Conservation (phyloP, 2,888 invertebrate species). For the Dichetophora obliterata region DNA sequence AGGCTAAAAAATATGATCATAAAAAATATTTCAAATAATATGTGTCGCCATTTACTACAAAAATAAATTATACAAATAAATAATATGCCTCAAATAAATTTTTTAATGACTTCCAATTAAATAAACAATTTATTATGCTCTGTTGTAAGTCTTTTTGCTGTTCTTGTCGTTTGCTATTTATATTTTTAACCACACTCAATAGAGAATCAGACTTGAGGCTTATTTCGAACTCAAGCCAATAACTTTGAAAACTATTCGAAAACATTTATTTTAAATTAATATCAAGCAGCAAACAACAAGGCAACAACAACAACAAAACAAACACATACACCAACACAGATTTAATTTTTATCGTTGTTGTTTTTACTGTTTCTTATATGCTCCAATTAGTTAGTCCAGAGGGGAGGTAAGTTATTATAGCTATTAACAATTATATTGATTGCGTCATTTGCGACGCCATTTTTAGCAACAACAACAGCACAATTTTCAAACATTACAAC, state of each 20-base stretch:
- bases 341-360: constrained; percentile 22
- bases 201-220: neutral
- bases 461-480: constrained; percentile 9
- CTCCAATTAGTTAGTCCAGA: too few relatives aligned
- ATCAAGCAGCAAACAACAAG: neutral
- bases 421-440: neutral
- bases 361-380: neutral
- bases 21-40: too few relatives aligned
- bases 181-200: neutral
- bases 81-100: neutral
- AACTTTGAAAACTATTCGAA: constrained; percentile 34
- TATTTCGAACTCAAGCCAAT: constrained; percentile 30
- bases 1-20: too few relatives aligned
- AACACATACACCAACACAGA: neutral
- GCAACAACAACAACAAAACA: constrained; percentile 19
- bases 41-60: too few relatives aligned
- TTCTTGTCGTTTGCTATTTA: constrained; percentile 1
- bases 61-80: too few relatives aligned
- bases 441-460: constrained; percentile 11
- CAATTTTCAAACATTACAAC: neutral
- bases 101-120: constrained; percentile 37
- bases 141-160: neutral
- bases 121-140: constrained; percentile 21
- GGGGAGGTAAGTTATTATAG: too few relatives aligned
- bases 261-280: constrained; percentile 31